These are phyloP conservation scores for Clarias gariepinus DNA, from an alignment of 2,113 vertebrate species.

Conservation along the genomic window DNA sequence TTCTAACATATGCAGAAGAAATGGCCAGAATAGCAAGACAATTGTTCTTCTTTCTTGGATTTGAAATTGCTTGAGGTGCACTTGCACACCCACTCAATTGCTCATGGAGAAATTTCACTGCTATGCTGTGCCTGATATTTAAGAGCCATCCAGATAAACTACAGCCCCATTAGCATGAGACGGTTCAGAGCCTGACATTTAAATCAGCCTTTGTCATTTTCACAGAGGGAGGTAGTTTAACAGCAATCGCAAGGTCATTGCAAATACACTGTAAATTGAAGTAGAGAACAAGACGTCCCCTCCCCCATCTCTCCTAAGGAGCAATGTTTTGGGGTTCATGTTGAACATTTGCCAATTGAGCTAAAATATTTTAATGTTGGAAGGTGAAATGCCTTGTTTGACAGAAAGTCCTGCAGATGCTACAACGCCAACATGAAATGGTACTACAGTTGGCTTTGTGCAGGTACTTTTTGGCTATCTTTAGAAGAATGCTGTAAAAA, in stretches of 20 bases:
- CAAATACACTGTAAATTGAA: conserved; percentile 66
- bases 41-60: background rate
- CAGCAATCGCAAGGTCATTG: conserved; percentile 73
- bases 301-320: background rate
- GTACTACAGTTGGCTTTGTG: background rate
- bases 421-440: conserved; percentile 1
- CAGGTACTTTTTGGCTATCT: background rate
- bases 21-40: background rate
- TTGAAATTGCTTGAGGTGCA: background rate
- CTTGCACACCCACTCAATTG: background rate
- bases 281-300: conserved; percentile 65
- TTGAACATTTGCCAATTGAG: background rate
- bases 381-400: background rate
- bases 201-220: conserved; percentile 65
- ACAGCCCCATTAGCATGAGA: conserved; percentile 47
- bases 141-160: conserved; percentile 47
- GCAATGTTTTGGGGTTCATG: conserved; percentile 12
- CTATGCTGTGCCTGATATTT: conserved; percentile 31
- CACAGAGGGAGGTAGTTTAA: conserved; percentile 70
- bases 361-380: conserved; percentile 5
- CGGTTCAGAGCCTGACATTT: conserved; percentile 56
- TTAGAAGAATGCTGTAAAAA: background rate
- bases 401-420: conserved; percentile 10
- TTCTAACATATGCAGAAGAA: background rate
- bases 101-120: conserved; percentile 1